Conservation (phyloP, 2,888 invertebrate species). For the Diloba caeruleocephala region DNA sequence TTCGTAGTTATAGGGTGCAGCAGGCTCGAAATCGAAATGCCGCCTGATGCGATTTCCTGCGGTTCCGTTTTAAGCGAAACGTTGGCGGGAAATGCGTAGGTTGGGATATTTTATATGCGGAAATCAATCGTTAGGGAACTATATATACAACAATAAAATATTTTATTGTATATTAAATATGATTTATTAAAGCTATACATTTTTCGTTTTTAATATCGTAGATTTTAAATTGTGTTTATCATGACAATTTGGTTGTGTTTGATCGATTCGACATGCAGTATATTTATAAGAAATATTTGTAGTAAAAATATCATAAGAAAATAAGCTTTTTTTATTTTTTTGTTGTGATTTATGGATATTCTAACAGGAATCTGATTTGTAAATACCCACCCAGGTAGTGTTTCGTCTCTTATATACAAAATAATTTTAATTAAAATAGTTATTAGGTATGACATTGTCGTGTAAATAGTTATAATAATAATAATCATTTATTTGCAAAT, state of each 20-base stretch:
- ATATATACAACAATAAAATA: slow-evolving; percentile 33
- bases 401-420: background rate
- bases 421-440: no score
- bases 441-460: no score
- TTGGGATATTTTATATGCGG: slow-evolving; percentile 37
- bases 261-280: background rate
- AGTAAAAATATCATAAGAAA: background rate
- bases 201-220: background rate
- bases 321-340: background rate
- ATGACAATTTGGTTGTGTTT: slow-evolving; percentile 1
- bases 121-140: slow-evolving; percentile 47
- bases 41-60: slow-evolving; percentile 75
- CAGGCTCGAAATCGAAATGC: slow-evolving; percentile 69
- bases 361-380: background rate
- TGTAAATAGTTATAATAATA: no score
- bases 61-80: slow-evolving; percentile 60
- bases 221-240: background rate
- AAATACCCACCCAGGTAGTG: no score
- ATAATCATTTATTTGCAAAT: no score
- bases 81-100: slow-evolving; percentile 66
- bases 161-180: slow-evolving; percentile 38
- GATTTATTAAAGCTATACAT: slow-evolving; percentile 31
- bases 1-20: slow-evolving; percentile 70
- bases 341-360: background rate
- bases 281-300: background rate